These are phyloP conservation scores for Planiliza haematocheilus DNA, from an alignment of 2,113 vertebrate genomes.

Conservation along the genomic window DNA sequence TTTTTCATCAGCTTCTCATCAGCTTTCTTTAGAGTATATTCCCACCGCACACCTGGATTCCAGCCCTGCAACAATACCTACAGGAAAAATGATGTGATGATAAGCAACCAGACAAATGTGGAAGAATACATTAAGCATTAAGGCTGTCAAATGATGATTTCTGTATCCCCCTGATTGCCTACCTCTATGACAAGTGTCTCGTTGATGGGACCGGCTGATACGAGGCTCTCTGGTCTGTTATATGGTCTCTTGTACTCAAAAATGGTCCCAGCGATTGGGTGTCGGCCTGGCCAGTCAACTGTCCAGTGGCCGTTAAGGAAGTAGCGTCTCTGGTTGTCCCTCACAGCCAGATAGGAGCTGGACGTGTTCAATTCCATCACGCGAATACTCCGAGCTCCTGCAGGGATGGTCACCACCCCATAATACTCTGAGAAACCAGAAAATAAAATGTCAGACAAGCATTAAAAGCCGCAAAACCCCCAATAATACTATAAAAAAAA, in stretches of 20 bases:
- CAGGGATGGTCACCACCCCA: slow-evolving; percentile 85
- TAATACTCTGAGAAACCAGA: slow-evolving; percentile 85
- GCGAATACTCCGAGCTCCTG: slow-evolving; percentile 86
- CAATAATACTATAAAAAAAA: neutral
- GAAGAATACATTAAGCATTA: neutral
- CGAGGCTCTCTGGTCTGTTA: slow-evolving; percentile 87
- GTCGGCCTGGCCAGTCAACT: slow-evolving; percentile 89
- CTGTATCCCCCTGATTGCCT: slow-evolving; percentile 3
- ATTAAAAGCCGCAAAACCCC: neutral
- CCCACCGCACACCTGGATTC: slow-evolving; percentile 90
- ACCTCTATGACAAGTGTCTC: slow-evolving; percentile 90
- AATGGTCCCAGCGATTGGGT: slow-evolving; percentile 85
- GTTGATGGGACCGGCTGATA: slow-evolving; percentile 87
- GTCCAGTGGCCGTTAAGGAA: slow-evolving; percentile 90
- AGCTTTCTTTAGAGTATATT: slow-evolving; percentile 83
- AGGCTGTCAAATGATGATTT: neutral
- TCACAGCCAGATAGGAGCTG: slow-evolving; percentile 88
- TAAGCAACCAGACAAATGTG: neutral
- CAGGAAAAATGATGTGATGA: neutral
- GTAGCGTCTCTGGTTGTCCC: slow-evolving; percentile 83
- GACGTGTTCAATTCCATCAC: slow-evolving; percentile 87
- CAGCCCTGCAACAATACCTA: slow-evolving; percentile 89
- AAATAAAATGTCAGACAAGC: neutral
- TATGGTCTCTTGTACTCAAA: slow-evolving; percentile 89
- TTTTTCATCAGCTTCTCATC: slow-evolving; percentile 67